Evolutionary conservation across 2,113 vertebrate species (phyloP).

Genomic region (Semicossyphus pulcher): DNA sequence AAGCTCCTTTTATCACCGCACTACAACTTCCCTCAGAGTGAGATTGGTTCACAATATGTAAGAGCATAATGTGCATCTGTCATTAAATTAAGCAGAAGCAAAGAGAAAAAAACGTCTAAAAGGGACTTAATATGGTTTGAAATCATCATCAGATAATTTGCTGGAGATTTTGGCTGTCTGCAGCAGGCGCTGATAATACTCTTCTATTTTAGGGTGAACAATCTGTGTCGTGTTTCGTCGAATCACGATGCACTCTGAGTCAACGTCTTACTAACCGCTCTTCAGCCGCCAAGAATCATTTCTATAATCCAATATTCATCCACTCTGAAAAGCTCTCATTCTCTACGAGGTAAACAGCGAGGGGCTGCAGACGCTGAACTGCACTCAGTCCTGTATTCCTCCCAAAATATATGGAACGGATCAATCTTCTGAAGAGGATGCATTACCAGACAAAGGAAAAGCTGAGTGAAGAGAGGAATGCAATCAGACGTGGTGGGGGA

Average conservation of each 20-base stretch:
- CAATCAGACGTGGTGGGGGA: background rate
- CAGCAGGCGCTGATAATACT: constrained; percentile 3
- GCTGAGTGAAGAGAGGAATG: constrained; percentile 20
- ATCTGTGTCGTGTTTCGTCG: background rate
- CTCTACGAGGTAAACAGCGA: constrained; percentile 38
- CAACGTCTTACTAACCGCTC: constrained; percentile 4
- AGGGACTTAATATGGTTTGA: background rate
- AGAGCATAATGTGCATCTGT: background rate
- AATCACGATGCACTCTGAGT: constrained; percentile 8
- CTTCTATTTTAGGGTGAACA: constrained; percentile 6
- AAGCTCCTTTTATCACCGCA: constrained; percentile 25
- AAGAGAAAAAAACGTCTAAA: background rate
- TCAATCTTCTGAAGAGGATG: constrained; percentile 43
- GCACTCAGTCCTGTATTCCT: constrained; percentile 51
- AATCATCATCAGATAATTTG: background rate
- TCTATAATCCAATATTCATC: constrained; percentile 39
- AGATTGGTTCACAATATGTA: too few species aligned
- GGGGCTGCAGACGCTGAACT: constrained; percentile 2
- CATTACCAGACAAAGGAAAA: constrained; percentile 33
- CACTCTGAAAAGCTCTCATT: constrained; percentile 47
- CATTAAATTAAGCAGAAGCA: background rate
- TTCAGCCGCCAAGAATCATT: constrained; percentile 40
- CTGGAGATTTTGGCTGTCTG: background rate
- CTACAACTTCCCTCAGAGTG: too few species aligned
- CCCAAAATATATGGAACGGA: constrained; percentile 42